Evolutionary conservation across 2,113 vertebrate species (phyloP).

Genomic region (Pantherophis guttatus): DNA sequence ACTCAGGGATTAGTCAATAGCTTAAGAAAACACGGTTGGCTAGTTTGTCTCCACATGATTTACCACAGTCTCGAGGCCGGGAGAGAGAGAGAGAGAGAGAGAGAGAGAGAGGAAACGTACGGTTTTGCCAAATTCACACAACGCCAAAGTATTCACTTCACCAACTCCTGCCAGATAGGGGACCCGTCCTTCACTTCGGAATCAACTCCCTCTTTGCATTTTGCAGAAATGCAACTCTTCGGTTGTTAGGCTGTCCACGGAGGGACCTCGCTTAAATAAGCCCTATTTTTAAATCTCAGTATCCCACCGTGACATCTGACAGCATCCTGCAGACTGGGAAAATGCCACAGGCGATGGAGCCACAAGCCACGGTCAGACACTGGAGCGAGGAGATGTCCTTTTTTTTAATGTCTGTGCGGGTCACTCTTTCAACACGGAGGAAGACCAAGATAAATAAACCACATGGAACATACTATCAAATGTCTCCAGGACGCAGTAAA

Average conservation of each 20-base stretch:
- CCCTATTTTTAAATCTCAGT: conserved; percentile 34
- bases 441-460: conserved; percentile 75
- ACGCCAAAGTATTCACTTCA: conserved; percentile 50
- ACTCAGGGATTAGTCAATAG: conserved; percentile 77
- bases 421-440: conserved; percentile 65
- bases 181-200: conserved; percentile 41
- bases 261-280: conserved; percentile 42
- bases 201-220: conserved; percentile 6
- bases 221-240: conserved; percentile 6
- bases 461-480: conserved; percentile 64
- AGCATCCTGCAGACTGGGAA: conserved; percentile 61
- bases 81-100: conserved; percentile 64
- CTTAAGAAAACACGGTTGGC: conserved; percentile 74
- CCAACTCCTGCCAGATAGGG: background rate
- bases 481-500: conserved; percentile 66
- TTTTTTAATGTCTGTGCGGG: conserved; percentile 54
- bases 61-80: conserved; percentile 74
- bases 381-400: conserved; percentile 50
- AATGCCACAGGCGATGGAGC: conserved; percentile 56
- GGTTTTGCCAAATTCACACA: conserved; percentile 45
- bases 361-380: conserved; percentile 56
- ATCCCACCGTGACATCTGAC: conserved; percentile 42
- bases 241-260: conserved; percentile 45
- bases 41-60: conserved; percentile 67
- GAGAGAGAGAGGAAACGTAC: conserved; percentile 63